phyloP scores from a whole-genome alignment of 2,888 invertebrate species.

The Ophion slaviceki region DNA sequence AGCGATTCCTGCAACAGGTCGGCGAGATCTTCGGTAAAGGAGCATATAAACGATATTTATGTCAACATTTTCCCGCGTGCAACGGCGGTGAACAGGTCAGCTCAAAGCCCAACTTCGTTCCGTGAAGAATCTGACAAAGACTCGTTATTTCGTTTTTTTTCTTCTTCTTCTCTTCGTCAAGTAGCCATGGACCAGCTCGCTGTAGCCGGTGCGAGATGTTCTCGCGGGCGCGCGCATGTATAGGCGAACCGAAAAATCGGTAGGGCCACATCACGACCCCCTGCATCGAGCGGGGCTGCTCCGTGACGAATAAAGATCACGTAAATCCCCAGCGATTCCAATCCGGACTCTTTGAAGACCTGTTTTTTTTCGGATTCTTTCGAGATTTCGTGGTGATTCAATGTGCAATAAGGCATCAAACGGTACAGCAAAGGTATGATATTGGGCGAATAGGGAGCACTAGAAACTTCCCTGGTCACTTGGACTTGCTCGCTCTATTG shows the following conservation, averaged over 20 bases:
- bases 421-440: too few relatives aligned
- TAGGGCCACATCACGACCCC: conserved; percentile 59
- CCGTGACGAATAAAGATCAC: conserved; percentile 69
- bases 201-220: not conserved
- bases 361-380: conserved; percentile 1
- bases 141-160: conserved; percentile 62
- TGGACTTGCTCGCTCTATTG: too few relatives aligned
- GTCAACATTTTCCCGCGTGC: conserved; percentile 71
- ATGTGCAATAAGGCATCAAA: not conserved
- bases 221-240: not conserved
- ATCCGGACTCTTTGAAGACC: not conserved
- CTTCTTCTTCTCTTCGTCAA: conserved; percentile 52
- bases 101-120: conserved; percentile 64
- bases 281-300: conserved; percentile 63
- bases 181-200: conserved; percentile 43
- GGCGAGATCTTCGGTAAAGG: conserved; percentile 51
- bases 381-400: not conserved
- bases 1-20: conserved; percentile 64
- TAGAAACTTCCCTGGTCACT: too few relatives aligned
- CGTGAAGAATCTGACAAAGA: conserved; percentile 62
- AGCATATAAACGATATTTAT: conserved; percentile 73
- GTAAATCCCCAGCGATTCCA: conserved; percentile 56
- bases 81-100: conserved; percentile 57
- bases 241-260: conserved; percentile 48
- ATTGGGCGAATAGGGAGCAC: too few relatives aligned